Evolutionary conservation across 2,888 invertebrate genomes (phyloP).

Genomic region (Rugalucina vietnamica): DNA sequence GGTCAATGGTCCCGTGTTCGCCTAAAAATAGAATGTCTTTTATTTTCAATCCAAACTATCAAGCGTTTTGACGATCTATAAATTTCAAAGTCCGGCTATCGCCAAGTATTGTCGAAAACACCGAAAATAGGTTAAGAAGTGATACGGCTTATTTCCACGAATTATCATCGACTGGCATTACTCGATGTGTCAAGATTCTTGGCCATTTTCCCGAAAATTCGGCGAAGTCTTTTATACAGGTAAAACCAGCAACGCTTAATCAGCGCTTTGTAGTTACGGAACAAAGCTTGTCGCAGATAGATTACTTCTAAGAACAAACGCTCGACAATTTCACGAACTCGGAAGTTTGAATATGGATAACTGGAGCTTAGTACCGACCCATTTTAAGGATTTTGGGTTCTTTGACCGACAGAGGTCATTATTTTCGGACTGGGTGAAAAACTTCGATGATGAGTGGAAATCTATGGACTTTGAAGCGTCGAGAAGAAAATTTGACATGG

Average conservation of each 20-base stretch:
- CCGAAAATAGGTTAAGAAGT: too few relatives aligned
- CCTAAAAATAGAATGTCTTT: too few relatives aligned
- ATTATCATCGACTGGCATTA: background rate
- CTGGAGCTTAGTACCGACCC: conserved; percentile 55
- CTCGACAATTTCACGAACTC: background rate
- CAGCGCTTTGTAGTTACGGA: background rate
- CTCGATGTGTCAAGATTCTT: conserved; percentile 1
- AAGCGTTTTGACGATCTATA: too few relatives aligned
- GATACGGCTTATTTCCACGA: background rate
- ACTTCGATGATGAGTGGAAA: conserved; percentile 63
- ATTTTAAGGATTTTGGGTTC: conserved; percentile 51
- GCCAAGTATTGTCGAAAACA: too few relatives aligned
- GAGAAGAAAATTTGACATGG: conserved; percentile 62
- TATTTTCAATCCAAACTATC: too few relatives aligned
- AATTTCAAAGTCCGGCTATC: too few relatives aligned
- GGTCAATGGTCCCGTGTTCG: too few relatives aligned
- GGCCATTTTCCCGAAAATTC: background rate
- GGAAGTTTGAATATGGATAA: background rate
- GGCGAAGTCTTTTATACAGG: background rate
- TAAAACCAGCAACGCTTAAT: background rate
- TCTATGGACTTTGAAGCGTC: conserved; percentile 53
- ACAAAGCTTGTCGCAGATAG: background rate
- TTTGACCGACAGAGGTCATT: conserved; percentile 60
- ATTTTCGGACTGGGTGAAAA: conserved; percentile 56
- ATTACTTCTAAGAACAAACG: background rate